phyloP scores from a whole-genome alignment of 2,888 invertebrate genomes.

The Dexiosoma caninum region DNA sequence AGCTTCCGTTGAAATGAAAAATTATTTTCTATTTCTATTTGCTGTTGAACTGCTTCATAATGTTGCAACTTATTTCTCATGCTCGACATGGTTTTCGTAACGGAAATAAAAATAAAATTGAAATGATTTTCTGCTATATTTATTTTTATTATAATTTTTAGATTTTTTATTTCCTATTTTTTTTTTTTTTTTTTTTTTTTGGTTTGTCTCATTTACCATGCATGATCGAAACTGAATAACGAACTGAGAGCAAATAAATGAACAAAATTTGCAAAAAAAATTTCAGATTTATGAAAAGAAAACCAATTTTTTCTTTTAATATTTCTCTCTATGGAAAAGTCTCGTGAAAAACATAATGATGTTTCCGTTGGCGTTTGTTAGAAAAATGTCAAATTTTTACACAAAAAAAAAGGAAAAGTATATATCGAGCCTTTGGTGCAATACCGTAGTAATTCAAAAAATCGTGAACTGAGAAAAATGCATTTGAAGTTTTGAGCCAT shows the following conservation, averaged over 20 bases:
- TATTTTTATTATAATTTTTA: conserved; percentile 23
- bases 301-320: conserved; percentile 29
- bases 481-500: too few species aligned
- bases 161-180: not conserved
- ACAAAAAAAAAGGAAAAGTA: too few species aligned
- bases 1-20: conserved; percentile 55
- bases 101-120: conserved; percentile 60
- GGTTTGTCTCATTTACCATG: conserved; percentile 53
- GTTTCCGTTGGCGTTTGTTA: conserved; percentile 46
- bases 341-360: conserved; percentile 45
- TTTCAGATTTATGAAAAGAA: conserved; percentile 32
- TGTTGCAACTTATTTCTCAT: conserved; percentile 54
- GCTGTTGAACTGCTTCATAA: conserved; percentile 11
- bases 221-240: conserved; percentile 49
- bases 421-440: too few species aligned
- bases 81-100: conserved; percentile 59
- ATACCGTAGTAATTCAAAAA: too few species aligned
- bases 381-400: conserved; percentile 42
- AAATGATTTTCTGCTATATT: conserved; percentile 59
- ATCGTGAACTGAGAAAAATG: too few species aligned
- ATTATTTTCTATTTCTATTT: conserved; percentile 34
- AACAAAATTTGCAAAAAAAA: not conserved
- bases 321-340: conserved; percentile 10
- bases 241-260: not conserved
- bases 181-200: not conserved